Base-by-base conservation (phyloP, 2,797 vertebrate species). In the Schizopygopsis pylzovi region DNA sequence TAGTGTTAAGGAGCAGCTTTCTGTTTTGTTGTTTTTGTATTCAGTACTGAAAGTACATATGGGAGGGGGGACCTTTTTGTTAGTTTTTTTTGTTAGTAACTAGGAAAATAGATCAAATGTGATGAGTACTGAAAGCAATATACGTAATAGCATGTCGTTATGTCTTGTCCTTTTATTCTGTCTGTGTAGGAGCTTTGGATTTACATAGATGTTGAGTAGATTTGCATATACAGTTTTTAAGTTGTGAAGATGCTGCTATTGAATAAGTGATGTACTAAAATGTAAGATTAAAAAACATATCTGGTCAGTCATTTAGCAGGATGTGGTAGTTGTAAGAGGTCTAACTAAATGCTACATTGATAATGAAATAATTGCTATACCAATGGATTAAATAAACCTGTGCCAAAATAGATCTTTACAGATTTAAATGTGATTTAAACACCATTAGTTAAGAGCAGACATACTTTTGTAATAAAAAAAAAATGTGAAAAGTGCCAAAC, bases 401-500 rank as follows among this genome's bases (percentile, higher is more conserved):
- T 96, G 95, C 96, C 95, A 96, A 96, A 96, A 93, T 94, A 95
- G 91, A 90, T 91, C 91, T 90, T 93, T 92, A 90, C 92, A 90
- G 93, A 92, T 88, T 92, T 88, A 89, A 90, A 92, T 93, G 92
- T 92, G 91, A 93, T 93, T 94, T 93, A 91, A 95, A 93, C 89
- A 89, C 90, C 91, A 89, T 93, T 94, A 94, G 92, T 92, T 93
- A 91, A 93, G 90, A 94, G 89, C 91, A 93, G 91, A 93, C 92
- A 88, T 95, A 95, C 92, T 95, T 96, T 96, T 95, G 92, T 96
- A 96, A 93, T 92, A 20, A 76, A 95, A 86, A 90, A 84, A 92
- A 95, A 95, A 95, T 95, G 94, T 95, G 95, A 95, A 95, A 95
- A 95, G 95, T 96, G 96, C 96, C 96, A 96, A 96, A 96, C 92